These are phyloP conservation scores for Mirza zaza DNA, from an alignment of 2,113 vertebrate genomes.

Conservation along the genomic window DNA sequence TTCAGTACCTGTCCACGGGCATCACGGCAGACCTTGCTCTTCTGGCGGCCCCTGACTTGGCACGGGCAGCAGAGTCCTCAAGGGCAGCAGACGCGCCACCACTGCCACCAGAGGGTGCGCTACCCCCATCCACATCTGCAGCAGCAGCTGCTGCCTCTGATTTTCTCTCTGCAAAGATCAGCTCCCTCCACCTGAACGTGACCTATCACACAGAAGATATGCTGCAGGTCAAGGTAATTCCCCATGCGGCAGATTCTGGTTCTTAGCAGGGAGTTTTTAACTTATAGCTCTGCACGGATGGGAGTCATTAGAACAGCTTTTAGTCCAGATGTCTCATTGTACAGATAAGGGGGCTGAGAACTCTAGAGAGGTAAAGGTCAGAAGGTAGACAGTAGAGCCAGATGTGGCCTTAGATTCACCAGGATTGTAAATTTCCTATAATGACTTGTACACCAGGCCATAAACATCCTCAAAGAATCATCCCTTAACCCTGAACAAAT, in stretches of 20 bases:
- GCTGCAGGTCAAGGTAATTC: conserved; percentile 93
- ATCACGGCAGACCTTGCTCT: conserved; percentile 78
- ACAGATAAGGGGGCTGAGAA: neutral
- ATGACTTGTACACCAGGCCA: neutral
- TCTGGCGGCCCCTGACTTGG: neutral
- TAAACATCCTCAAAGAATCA: neutral
- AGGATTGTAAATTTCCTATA: neutral
- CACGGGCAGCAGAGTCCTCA: neutral
- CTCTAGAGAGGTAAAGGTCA: neutral
- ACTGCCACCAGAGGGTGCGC: rapidly evolving
- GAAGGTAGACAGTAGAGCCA: neutral
- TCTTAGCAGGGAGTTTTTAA: neutral
- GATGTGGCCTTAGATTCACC: neutral
- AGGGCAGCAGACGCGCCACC: neutral
- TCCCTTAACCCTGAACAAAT: neutral
- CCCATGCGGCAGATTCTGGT: neutral
- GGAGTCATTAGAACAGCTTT: neutral
- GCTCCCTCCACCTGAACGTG: conserved; percentile 85
- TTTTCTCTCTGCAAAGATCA: conserved; percentile 76
- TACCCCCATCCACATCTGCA: neutral
- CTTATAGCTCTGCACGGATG: neutral
- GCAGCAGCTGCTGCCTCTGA: conserved; percentile 56
- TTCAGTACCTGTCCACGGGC: conserved; percentile 57
- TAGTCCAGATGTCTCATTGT: neutral
- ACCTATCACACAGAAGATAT: conserved; percentile 87